phyloP scores from a whole-genome alignment of 2,888 invertebrate genomes.

The Drosophila kuntzei region DNA sequence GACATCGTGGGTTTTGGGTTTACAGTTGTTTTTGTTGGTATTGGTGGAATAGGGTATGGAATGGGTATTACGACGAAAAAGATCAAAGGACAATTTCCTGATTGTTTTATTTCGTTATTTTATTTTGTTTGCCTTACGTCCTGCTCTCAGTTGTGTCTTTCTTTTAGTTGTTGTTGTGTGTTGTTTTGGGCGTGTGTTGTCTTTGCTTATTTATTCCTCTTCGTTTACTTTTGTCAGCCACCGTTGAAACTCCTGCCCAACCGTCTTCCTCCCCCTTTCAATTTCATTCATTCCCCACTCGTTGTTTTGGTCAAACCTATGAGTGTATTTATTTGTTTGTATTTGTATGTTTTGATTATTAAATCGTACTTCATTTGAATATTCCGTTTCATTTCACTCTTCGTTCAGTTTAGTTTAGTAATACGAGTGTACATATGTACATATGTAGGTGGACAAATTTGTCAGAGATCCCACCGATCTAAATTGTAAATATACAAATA shows the following conservation, averaged over 20 bases:
- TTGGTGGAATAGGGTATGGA: slow-evolving; percentile 14
- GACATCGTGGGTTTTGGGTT: slow-evolving; percentile 29
- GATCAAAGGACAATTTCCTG: slow-evolving; percentile 80
- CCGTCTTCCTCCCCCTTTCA: background rate
- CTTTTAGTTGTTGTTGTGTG: slow-evolving; percentile 48
- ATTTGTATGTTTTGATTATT: slow-evolving; percentile 65
- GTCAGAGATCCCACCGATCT: slow-evolving; percentile 1
- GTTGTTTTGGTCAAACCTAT: slow-evolving; percentile 39
- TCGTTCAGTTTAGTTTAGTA: slow-evolving; percentile 10
- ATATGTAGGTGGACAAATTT: background rate
- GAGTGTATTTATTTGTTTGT: slow-evolving; percentile 24
- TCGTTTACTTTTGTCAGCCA: slow-evolving; percentile 58
- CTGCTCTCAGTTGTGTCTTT: slow-evolving; percentile 16
- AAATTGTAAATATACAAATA: background rate
- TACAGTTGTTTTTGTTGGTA: slow-evolving; percentile 21
- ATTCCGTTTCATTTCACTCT: slow-evolving; percentile 47
- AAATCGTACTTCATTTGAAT: slow-evolving; percentile 63
- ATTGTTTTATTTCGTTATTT: slow-evolving; percentile 79
- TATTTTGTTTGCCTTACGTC: slow-evolving; percentile 70
- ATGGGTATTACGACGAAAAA: slow-evolving; percentile 48
- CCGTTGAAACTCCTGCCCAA: slow-evolving; percentile 1
- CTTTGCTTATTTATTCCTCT: slow-evolving; percentile 65
- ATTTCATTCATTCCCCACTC: slow-evolving; percentile 11
- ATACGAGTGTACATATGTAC: background rate
- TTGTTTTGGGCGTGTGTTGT: slow-evolving; percentile 61